phyloP scores from a whole-genome alignment of 1,140 invertebrate genomes.

The Bombus difficillimus region DNA sequence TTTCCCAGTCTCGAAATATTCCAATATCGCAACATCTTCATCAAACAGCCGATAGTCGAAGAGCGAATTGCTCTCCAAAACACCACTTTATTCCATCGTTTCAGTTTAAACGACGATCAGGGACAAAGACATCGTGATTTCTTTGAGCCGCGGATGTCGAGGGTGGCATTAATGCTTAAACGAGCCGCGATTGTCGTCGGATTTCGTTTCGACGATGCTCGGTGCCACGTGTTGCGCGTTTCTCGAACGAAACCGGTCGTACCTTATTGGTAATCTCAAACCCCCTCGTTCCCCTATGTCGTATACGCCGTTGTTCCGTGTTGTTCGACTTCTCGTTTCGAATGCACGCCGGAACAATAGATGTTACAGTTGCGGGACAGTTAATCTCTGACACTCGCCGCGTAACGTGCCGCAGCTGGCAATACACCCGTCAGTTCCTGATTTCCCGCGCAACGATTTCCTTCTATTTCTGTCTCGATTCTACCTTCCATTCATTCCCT shows the following conservation, averaged over 20 bases:
- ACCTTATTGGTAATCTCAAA: slow-evolving; percentile 59
- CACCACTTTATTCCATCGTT: not conserved
- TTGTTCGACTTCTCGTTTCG: slow-evolving; percentile 25
- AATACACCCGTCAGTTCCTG: too few relatives aligned
- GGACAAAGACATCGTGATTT: not conserved
- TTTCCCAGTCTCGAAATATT: too few relatives aligned
- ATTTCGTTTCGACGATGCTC: slow-evolving; percentile 5
- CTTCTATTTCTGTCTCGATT: too few relatives aligned
- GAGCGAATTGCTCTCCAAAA: too few relatives aligned
- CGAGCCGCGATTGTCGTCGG: slow-evolving; percentile 22
- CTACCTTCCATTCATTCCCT: too few relatives aligned
- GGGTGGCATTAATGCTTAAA: slow-evolving; percentile 11
- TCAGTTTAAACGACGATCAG: too few relatives aligned
- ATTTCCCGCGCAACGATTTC: too few relatives aligned
- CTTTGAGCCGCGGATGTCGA: not conserved
- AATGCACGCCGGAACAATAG: slow-evolving; percentile 45
- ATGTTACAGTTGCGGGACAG: slow-evolving; percentile 54
- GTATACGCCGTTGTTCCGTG: not conserved
- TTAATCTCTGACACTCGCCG: slow-evolving; percentile 48
- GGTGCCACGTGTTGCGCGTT: slow-evolving; percentile 43
- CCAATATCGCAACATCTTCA: too few relatives aligned
- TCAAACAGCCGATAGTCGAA: too few relatives aligned
- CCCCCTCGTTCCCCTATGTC: not conserved
- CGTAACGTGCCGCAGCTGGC: too few relatives aligned
- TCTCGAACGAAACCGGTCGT: slow-evolving; percentile 23